A percentile compares a stretch with the other conserved stretches of the same genome.
These are phyloP conservation scores for Trichacis sp. DNA, from an alignment of 2,888 invertebrate species.

Conservation along the genomic window DNA sequence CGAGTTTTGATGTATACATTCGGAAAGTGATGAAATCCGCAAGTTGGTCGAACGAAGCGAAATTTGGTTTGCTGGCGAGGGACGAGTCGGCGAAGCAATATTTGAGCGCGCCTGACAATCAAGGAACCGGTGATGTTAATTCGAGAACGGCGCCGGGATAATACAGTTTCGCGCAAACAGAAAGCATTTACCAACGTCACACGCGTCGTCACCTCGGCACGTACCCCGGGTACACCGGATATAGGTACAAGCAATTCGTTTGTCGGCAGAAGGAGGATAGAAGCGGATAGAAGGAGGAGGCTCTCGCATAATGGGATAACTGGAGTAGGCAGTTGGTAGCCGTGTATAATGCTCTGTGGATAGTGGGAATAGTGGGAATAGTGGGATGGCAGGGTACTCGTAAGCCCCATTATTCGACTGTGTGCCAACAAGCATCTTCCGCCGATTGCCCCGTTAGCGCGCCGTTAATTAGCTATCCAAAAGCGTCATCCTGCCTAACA, in stretches of 20 bases:
- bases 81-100: background rate
- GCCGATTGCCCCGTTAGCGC: conserved; percentile 38
- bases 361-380: no score
- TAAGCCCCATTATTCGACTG: conserved; percentile 53
- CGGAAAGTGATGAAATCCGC: no score
- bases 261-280: conserved; percentile 40
- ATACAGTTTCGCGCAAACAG: conserved; percentile 1
- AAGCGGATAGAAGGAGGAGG: conserved; percentile 9
- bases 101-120: background rate
- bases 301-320: conserved; percentile 39
- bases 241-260: conserved; percentile 33
- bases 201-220: conserved; percentile 25
- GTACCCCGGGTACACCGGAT: conserved; percentile 13
- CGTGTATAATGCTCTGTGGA: conserved; percentile 40
- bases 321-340: conserved; percentile 38
- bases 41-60: background rate
- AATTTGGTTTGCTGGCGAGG: background rate
- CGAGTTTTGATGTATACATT: no score
- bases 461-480: conserved; percentile 55
- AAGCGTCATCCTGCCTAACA: conserved; percentile 50
- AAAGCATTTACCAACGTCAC: conserved; percentile 31
- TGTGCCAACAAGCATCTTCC: conserved; percentile 35
- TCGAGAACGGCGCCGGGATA: background rate
- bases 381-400: conserved; percentile 22
- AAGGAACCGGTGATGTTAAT: background rate